A percentile compares a stretch with the other conserved stretches of the same genome.
phyloP scores from a whole-genome alignment of 2,888 invertebrate genomes.

The Eledone cirrhosa region DNA sequence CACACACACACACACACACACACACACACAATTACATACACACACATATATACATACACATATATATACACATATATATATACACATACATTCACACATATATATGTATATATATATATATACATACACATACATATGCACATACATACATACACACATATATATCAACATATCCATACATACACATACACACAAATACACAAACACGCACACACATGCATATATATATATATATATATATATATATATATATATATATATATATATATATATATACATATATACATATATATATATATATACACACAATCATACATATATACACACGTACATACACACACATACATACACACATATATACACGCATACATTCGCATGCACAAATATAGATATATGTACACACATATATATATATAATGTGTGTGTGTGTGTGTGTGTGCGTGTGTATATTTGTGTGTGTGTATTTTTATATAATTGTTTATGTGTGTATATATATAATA shows the following conservation, averaged over 20 bases:
- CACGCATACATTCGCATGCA: not conserved
- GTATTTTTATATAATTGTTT: no score
- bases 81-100: not conserved
- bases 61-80: conserved; percentile 21
- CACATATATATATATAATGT: not conserved
- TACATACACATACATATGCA: not conserved
- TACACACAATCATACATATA: no score
- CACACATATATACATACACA: not conserved
- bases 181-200: not conserved
- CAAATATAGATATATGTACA: no score
- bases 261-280: not conserved
- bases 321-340: not conserved
- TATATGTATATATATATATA: conserved; percentile 11
- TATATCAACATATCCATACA: no score
- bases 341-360: not conserved
- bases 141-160: not conserved
- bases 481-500: no score
- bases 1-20: no score
- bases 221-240: not conserved
- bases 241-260: not conserved
- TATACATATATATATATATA: conserved; percentile 3
- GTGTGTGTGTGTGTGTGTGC: not conserved
- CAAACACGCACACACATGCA: not conserved
- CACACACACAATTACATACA: no score
- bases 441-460: not conserved